Evolutionary conservation across 2,888 invertebrate genomes (phyloP), one percentile per base, ranked within the genome.

Genomic region (Synergus japonicus): DNA sequence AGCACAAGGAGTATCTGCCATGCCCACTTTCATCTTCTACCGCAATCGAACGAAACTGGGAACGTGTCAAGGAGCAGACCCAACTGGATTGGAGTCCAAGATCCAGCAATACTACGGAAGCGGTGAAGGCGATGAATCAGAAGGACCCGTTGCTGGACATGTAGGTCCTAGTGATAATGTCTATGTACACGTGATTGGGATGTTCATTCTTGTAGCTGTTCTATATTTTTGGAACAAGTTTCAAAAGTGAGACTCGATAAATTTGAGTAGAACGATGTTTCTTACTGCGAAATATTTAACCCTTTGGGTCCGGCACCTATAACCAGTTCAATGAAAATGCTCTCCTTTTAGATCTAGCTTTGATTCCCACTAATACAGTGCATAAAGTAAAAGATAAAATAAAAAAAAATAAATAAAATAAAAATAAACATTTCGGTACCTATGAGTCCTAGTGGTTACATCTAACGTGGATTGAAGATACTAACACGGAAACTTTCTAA

Each of bases 11-110:
- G 97, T 99, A 63, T 96, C 96, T 79, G 98, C 98, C 0, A 99
- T 99, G 98, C 99, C 99, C 41, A 99, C 99, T 0, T 99, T 99
- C 90, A 95, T 98, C 86, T 98, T 99, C 91, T 99, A 97, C 92
- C 95, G 97, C 86, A 98, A 97, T 91, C 94, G 95, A 94, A 95
- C 95, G n/a, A 96, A 96, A 92, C 94, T 99, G 88, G 98, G 97
- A 90, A 93, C 95, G 63, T 93, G 98, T 85, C 96, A 97, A 93
- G 99, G 99, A 13, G 98, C 98, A 0, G 97, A 99, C 92, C 94
- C 97, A 0, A 93, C 93, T 10, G 94, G 95, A 0, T 92, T 99
- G 80, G 98, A 99, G 93, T 95, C 94, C 65, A 98, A 98, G 94
- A 97, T 99, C 81, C 95, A 96, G 89, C 97, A 98, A 91, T 96